Percentiles rank a stretch among this genome's conserved stretches.
phyloP scores from a whole-genome alignment of 2,797 vertebrate genomes.

The Netta rufina region DNA sequence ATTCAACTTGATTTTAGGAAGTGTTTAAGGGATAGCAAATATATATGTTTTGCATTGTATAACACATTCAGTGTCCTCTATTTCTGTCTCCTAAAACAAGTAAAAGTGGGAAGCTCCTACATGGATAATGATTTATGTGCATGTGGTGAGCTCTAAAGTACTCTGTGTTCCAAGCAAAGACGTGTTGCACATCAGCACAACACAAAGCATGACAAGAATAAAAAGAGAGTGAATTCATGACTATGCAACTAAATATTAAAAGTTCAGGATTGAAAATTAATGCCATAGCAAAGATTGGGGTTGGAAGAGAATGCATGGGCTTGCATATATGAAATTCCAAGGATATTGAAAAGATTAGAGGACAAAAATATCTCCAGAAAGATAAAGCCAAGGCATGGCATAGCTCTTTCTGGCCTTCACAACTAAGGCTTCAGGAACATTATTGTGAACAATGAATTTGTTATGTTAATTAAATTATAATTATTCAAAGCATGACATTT shows the following conservation, averaged over 20 bases:
- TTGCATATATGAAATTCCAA: background rate
- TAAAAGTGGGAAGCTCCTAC: background rate
- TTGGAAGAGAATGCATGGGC: background rate
- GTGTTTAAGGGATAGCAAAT: background rate
- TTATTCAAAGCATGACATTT: conserved; percentile 52
- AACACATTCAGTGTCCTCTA: background rate
- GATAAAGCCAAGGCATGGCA: background rate
- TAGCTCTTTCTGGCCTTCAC: background rate
- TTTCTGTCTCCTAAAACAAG: background rate
- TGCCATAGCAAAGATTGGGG: background rate
- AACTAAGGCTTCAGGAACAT: background rate
- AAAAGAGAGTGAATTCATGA: background rate
- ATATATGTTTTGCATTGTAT: background rate
- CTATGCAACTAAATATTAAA: background rate
- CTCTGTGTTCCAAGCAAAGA: background rate
- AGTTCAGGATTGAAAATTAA: background rate
- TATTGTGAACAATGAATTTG: conserved; percentile 15
- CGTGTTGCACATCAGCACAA: background rate
- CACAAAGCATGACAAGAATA: background rate
- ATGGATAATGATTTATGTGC: background rate
- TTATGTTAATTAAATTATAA: conserved; percentile 50
- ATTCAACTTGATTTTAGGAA: background rate
- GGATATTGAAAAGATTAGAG: background rate
- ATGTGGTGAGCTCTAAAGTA: background rate
- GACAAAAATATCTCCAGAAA: background rate